A percentile compares a stretch with the other conserved stretches of the same genome.
Conservation (phyloP, 2,888 invertebrate genomes). For the Gerosis bhagava region DNA sequence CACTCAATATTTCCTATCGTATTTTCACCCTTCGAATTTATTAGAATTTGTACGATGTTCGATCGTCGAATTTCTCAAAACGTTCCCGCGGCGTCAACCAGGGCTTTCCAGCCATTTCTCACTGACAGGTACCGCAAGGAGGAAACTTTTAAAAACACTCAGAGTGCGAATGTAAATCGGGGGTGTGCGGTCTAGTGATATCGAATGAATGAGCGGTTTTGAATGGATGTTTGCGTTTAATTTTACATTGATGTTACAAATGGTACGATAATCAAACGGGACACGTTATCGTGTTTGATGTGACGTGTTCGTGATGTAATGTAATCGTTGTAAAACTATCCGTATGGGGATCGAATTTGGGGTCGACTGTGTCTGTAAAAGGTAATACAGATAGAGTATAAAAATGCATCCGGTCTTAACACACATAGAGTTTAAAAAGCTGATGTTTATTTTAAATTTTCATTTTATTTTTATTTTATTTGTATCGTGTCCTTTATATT, state of each 20-base stretch:
- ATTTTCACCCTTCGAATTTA: conserved; percentile 27
- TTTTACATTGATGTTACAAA: conserved; percentile 14
- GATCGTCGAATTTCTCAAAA: conserved; percentile 31
- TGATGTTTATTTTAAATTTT: no score
- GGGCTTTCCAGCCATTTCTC: conserved; percentile 59
- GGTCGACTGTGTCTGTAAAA: no score
- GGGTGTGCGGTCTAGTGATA: conserved; percentile 23
- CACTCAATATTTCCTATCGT: conserved; percentile 51
- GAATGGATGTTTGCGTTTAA: conserved; percentile 9
- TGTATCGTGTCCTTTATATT: no score
- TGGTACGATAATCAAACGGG: conserved; percentile 6
- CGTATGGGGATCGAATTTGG: no score
- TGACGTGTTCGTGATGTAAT: conserved; percentile 6
- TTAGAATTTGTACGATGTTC: conserved; percentile 17
- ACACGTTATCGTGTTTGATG: neutral
- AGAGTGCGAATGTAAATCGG: conserved; percentile 37
- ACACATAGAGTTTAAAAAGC: no score
- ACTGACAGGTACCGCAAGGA: conserved; percentile 56
- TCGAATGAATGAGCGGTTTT: conserved; percentile 12
- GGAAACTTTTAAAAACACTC: conserved; percentile 47
- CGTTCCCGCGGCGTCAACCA: conserved; percentile 66
- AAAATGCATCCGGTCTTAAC: no score
- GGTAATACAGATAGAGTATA: no score
- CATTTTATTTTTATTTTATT: no score
- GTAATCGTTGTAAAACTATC: no score